A percentile compares a stretch with the other conserved stretches of the same genome.
phyloP scores from a whole-genome alignment of 1,140 invertebrate genomes.

The Paralvinella palmiformis region DNA sequence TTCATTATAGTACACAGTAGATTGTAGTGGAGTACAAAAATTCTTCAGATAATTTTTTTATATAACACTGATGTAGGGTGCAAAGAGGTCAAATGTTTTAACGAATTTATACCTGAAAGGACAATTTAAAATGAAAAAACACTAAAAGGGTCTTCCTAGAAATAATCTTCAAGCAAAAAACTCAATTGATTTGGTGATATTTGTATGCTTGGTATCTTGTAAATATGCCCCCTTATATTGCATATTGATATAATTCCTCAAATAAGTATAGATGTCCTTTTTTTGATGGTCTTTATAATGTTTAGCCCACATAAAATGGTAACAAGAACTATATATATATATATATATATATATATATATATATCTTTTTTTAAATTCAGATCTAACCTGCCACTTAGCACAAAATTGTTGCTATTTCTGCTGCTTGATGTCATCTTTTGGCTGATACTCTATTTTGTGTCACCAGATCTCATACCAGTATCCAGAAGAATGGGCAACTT shows the following conservation, averaged over 20 bases:
- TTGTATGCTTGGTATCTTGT: too few species aligned
- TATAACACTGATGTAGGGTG: too few species aligned
- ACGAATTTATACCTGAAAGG: too few species aligned
- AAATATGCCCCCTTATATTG: too few species aligned
- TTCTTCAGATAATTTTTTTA: too few species aligned
- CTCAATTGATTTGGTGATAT: too few species aligned
- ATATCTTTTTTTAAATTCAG: slow-evolving; percentile 23
- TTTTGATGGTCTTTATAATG: background rate
- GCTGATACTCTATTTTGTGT: slow-evolving; percentile 52
- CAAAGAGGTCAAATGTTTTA: too few species aligned
- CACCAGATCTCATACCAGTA: slow-evolving; percentile 55
- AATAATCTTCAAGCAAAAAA: too few species aligned
- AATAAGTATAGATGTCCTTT: background rate
- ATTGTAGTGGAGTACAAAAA: too few species aligned
- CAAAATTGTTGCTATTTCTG: slow-evolving; percentile 35
- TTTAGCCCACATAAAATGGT: background rate
- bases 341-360: background rate
- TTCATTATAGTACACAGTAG: too few species aligned
- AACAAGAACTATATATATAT: background rate
- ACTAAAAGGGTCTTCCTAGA: too few species aligned
- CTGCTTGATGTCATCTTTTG: slow-evolving; percentile 47
- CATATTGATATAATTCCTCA: background rate
- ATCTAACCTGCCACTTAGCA: slow-evolving; percentile 36
- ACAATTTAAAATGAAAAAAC: too few species aligned
- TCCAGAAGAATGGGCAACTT: slow-evolving; percentile 68